Conservation (phyloP, 2,797 vertebrate species). For the Gallinago nigripennis region DNA sequence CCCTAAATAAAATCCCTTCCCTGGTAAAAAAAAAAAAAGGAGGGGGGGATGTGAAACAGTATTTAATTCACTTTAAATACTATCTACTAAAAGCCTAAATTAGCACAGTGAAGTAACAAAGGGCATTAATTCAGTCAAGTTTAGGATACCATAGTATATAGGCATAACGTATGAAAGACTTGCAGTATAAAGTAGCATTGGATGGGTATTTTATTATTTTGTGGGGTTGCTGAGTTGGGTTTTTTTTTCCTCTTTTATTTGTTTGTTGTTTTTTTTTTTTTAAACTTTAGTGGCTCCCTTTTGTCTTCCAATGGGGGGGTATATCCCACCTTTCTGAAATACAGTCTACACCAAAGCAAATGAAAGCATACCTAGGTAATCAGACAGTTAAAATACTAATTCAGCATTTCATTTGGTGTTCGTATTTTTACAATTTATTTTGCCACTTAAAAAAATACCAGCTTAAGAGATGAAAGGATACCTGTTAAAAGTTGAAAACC, state of each 20-base stretch:
- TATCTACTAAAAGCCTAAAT: not conserved
- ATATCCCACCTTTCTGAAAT: not conserved
- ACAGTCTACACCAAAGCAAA: not conserved
- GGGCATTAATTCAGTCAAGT: not conserved
- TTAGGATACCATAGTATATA: accelerated
- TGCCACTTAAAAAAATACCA: not conserved
- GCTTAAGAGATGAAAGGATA: not conserved
- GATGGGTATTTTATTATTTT: not conserved
- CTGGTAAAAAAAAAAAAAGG: not conserved
- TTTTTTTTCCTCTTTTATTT: not conserved
- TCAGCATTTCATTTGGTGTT: not conserved
- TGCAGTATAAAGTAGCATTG: not conserved
- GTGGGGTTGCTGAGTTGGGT: not conserved
- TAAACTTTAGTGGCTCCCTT: not conserved
- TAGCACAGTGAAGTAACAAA: not conserved
- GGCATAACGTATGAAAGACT: not conserved
- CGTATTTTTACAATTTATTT: not conserved
- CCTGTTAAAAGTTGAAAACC: not conserved
- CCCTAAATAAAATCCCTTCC: not conserved
- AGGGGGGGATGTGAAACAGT: accelerated
- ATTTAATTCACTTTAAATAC: not conserved
- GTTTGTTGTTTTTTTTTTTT: not conserved
- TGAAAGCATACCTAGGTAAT: not conserved
- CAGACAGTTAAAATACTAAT: not conserved
- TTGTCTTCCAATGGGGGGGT: not conserved